Evolutionary conservation across 2,113 vertebrate genomes (phyloP).

Genomic region (Vulpes lagopus): DNA sequence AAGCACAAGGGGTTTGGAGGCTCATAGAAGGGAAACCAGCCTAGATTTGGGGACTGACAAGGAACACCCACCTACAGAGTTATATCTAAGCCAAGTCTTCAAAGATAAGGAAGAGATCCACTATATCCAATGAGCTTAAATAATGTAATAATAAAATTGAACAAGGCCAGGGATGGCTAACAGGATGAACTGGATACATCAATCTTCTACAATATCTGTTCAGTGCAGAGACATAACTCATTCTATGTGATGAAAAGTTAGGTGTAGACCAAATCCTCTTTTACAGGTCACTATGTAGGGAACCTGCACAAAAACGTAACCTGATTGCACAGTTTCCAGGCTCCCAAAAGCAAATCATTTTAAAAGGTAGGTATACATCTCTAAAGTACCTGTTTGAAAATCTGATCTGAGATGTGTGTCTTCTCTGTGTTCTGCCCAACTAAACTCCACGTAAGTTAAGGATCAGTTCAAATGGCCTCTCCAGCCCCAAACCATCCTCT

Average conservation of each 20-base stretch:
- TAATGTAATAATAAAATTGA: constrained; percentile 5
- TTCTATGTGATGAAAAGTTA: not conserved
- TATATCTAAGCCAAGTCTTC: not conserved
- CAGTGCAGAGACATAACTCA: not conserved
- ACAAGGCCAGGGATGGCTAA: not conserved
- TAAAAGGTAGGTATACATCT: not conserved
- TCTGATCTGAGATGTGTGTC: not conserved
- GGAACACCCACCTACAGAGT: not conserved
- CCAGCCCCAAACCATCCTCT: not conserved
- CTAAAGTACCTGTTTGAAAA: not conserved
- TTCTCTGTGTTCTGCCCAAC: not conserved
- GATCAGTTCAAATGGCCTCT: not conserved
- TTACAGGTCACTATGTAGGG: not conserved
- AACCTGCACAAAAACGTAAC: not conserved
- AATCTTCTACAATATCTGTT: not conserved
- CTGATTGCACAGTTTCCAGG: not conserved
- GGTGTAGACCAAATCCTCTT: not conserved
- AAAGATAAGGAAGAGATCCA: not conserved
- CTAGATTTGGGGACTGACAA: not conserved
- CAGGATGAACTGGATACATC: not conserved
- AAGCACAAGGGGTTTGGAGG: not conserved
- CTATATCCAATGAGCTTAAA: not conserved
- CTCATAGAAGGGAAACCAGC: not conserved
- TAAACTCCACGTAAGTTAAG: not conserved
- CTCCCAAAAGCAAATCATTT: not conserved